These are phyloP conservation scores for Apis cerana DNA, from an alignment of 1,140 invertebrate genomes.

Conservation along the genomic window DNA sequence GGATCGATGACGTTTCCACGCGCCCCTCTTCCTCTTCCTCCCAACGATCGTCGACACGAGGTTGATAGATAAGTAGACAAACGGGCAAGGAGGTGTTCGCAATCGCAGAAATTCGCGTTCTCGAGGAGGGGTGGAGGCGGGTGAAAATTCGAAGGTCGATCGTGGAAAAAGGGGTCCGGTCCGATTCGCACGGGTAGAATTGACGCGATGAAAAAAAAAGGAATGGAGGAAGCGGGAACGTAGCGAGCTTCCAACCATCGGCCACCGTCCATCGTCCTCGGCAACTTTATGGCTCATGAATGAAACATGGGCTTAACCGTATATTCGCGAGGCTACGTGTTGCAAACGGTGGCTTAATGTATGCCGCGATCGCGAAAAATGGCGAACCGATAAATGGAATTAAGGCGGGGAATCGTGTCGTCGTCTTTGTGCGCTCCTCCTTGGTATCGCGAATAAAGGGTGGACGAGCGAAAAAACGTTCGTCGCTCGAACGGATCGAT, in stretches of 20 bases:
- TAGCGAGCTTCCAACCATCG: conserved; percentile 24
- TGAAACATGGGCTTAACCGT: conserved; percentile 75
- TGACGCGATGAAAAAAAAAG: conserved; percentile 16
- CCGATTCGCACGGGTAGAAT: conserved; percentile 24
- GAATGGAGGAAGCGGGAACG: conserved; percentile 48
- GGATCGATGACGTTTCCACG: conserved; percentile 46
- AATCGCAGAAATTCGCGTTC: too few relatives aligned
- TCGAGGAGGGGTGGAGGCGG: too few relatives aligned
- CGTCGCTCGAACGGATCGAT: conserved; percentile 11
- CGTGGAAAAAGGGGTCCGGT: background rate
- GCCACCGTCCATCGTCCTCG: conserved; percentile 43
- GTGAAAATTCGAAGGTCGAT: too few relatives aligned
- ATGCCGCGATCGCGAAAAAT: conserved; percentile 71
- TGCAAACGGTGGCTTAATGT: conserved; percentile 69
- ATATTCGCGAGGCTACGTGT: conserved; percentile 71
- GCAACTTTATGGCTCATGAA: conserved; percentile 78
- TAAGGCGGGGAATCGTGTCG: conserved; percentile 57
- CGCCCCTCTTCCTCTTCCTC: background rate
- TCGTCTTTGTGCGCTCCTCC: conserved; percentile 39
- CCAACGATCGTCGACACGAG: too few relatives aligned
- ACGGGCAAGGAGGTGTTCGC: too few relatives aligned
- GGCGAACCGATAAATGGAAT: conserved; percentile 69
- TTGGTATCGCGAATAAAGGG: conserved; percentile 26
- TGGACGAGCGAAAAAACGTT: background rate
- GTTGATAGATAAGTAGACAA: too few relatives aligned